phyloP scores from a whole-genome alignment of 2,888 invertebrate genomes.

The Anodontia alba region DNA sequence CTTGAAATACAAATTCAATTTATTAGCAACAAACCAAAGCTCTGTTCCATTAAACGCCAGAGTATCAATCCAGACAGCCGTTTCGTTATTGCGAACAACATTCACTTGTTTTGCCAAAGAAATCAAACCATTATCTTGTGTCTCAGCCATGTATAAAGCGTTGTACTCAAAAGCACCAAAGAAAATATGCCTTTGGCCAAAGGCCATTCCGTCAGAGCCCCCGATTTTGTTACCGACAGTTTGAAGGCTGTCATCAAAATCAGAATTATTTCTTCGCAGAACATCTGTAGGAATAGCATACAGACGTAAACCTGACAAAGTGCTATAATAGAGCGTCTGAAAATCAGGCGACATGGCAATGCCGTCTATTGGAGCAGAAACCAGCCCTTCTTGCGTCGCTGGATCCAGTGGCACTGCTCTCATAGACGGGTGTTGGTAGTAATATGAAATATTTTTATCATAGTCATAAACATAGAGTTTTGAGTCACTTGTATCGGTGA shows the following conservation, averaged over 20 bases:
- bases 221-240: conserved; percentile 48
- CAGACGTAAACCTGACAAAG: conserved; percentile 40
- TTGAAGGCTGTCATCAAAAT: conserved; percentile 27
- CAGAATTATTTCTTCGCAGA: conserved; percentile 22
- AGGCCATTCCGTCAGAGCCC: conserved; percentile 58
- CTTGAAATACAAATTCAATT: conserved; percentile 31
- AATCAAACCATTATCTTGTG: neutral
- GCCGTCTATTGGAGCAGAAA: conserved; percentile 49
- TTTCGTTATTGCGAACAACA: conserved; percentile 27
- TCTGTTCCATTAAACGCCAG: conserved; percentile 54
- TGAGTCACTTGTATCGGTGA: conserved; percentile 49
- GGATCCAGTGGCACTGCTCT: conserved; percentile 13
- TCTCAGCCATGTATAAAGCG: conserved; percentile 35
- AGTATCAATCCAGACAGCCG: conserved; percentile 53
- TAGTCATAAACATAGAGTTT: conserved; percentile 53
- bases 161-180: conserved; percentile 48
- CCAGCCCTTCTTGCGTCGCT: neutral
- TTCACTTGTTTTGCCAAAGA: conserved; percentile 13
- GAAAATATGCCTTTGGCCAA: conserved; percentile 35
- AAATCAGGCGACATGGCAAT: conserved; percentile 59
- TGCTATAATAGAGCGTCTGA: conserved; percentile 44
- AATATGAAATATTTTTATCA: conserved; percentile 36
- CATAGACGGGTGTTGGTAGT: conserved; percentile 47
- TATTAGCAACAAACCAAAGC: conserved; percentile 61
- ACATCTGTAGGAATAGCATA: conserved; percentile 51